Evolutionary conservation across 1,140 invertebrate species (phyloP), one percentile per base, ranked within the genome.

Genomic region (Theocolax elegans): DNA sequence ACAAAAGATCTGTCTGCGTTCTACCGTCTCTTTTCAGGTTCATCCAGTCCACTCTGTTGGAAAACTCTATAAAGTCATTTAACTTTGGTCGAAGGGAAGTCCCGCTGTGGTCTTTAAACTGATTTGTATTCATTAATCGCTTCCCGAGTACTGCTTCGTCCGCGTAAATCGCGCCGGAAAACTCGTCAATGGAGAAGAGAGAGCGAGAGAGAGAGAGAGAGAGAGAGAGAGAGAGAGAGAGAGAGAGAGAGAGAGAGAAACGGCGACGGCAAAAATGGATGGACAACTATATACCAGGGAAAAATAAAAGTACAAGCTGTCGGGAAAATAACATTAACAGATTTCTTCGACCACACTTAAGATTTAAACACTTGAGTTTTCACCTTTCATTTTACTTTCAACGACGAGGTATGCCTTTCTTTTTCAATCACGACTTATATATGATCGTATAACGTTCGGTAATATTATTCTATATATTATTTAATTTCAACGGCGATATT

Each of bases 51-150:
- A 9, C 25, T 31, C 8, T 56, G 1, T 8, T 4, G 8, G 23
- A 58, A 65, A 49, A 64, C 27, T 62, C n/a, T 17, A 13, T 65
- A 71, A 65, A 71, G 68, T 71, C 42, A 71, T 71, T 71, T 42
- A 71, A 71, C 40, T 71, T 71, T 7, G 40, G 23, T 46, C 40
- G 29, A 0, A 27, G 38, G 2, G 38, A 1, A 17, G 40, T 64
- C 60, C 38, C 29, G 27, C 17, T 25, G 31, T 38, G n/a, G 51
- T 44, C 29, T 58, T 71, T 65, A 58, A 65, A 71, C 68, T 71
- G 42, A 71, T 71, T 71, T 65, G 68, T 71, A 71, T 71, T 71
- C 68, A 71, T 71, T 71, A 71, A 71, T 71, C 60, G 53, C 29
- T 46, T 58, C 54, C n/a, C 49, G 40, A 56, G 40, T 59, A 58